phyloP scores from a whole-genome alignment of 2,888 invertebrate genomes.

The Athalia cordata region DNA sequence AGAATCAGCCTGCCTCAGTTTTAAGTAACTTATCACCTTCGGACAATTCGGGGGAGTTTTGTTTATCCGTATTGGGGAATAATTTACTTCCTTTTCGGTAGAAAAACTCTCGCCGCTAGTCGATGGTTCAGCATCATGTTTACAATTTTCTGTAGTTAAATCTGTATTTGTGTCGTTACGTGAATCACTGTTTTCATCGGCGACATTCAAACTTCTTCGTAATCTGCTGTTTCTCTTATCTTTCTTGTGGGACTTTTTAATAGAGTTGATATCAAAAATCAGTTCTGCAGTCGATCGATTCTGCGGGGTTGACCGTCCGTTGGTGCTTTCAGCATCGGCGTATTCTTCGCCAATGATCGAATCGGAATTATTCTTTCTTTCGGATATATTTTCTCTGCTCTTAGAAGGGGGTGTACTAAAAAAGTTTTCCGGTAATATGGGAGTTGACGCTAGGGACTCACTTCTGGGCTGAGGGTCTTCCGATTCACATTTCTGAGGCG shows the following conservation, averaged over 20 bases:
- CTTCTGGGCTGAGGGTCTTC: neutral
- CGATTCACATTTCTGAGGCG: neutral
- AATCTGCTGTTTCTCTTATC: slow-evolving; percentile 59
- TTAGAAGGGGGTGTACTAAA: slow-evolving; percentile 3
- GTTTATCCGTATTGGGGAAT: neutral
- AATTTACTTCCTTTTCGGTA: slow-evolving; percentile 13
- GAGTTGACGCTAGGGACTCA: neutral
- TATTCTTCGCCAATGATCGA: neutral
- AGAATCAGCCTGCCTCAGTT: slow-evolving; percentile 60
- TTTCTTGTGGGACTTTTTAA: slow-evolving; percentile 68
- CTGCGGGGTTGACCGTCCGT: slow-evolving; percentile 61
- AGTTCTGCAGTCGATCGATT: slow-evolving; percentile 59
- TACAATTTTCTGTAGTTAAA: slow-evolving; percentile 43
- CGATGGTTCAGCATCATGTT: slow-evolving; percentile 52
- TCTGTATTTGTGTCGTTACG: neutral
- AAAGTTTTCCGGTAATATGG: slow-evolving; percentile 9
- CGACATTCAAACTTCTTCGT: slow-evolving; percentile 22
- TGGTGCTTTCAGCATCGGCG: slow-evolving; percentile 44
- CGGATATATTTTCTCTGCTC: neutral
- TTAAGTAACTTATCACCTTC: slow-evolving; percentile 57
- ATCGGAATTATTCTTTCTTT: neutral
- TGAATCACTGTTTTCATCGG: slow-evolving; percentile 27
- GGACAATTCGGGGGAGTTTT: slow-evolving; percentile 65
- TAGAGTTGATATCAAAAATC: slow-evolving; percentile 61
- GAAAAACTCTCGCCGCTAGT: slow-evolving; percentile 49